phyloP scores from a whole-genome alignment of 2,797 vertebrate species.

The Megalops cyprinoides region DNA sequence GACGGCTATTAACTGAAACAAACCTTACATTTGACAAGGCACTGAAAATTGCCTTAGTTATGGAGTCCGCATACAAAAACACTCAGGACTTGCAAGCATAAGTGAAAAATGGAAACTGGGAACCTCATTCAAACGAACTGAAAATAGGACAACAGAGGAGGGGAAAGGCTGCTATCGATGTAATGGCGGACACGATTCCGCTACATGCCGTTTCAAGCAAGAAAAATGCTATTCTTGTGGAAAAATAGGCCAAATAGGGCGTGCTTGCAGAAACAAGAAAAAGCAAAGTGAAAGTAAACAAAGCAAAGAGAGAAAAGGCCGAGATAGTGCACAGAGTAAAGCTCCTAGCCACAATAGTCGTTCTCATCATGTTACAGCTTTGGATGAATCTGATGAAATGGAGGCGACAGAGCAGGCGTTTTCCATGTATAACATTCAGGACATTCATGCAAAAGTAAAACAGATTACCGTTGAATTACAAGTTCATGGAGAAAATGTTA shows the following conservation, averaged over 20 bases:
- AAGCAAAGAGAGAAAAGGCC: neutral
- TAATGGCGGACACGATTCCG: neutral
- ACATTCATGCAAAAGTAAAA: conserved; percentile 2
- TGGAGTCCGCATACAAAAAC: neutral
- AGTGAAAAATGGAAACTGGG: neutral
- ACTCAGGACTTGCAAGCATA: neutral
- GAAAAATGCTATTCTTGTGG: conserved; percentile 3
- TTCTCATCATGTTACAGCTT: neutral
- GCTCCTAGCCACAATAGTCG: neutral
- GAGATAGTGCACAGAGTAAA: neutral
- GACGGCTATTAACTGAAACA: neutral
- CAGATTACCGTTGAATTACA: neutral
- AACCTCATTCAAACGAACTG: too few relatives aligned
- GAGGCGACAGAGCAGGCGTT: neutral
- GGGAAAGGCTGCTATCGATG: neutral
- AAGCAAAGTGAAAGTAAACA: neutral
- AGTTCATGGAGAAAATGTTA: neutral
- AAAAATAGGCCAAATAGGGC: neutral
- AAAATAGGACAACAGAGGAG: neutral
- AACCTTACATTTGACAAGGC: neutral
- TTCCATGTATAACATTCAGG: neutral
- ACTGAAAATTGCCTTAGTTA: neutral
- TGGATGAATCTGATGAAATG: neutral
- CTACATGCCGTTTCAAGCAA: neutral
- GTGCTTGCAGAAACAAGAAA: neutral